Conservation (phyloP, 2,797 vertebrate genomes). For the Microtus californicus region DNA sequence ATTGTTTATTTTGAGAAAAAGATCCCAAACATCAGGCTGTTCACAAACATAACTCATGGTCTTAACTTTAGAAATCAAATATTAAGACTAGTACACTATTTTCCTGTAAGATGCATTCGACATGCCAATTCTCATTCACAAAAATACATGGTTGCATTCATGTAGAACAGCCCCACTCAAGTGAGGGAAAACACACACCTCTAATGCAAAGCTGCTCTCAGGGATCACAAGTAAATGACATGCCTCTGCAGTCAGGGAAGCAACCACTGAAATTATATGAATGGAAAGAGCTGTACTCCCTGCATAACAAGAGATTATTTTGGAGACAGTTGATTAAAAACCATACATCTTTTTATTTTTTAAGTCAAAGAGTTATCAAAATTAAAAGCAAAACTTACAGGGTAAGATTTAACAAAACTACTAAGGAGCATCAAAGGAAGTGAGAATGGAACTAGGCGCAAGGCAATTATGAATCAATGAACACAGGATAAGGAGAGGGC, state of each 20-base stretch:
- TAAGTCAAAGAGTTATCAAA: too few relatives aligned
- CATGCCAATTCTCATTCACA: not conserved
- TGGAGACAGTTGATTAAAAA: not conserved
- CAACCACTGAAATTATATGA: not conserved
- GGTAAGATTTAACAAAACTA: too few relatives aligned
- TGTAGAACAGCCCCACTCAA: not conserved
- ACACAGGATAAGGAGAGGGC: too few relatives aligned
- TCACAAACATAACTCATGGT: too few relatives aligned
- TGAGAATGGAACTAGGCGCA: too few relatives aligned
- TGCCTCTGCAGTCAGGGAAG: not conserved
- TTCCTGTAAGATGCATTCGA: not conserved
- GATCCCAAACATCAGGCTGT: too few relatives aligned
- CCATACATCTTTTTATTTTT: not conserved
- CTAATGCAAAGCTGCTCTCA: not conserved
- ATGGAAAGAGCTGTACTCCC: not conserved
- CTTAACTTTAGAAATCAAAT: too few relatives aligned
- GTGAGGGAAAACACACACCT: not conserved
- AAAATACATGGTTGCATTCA: not conserved
- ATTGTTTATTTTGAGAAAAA: too few relatives aligned
- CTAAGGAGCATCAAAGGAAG: too few relatives aligned
- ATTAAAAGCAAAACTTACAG: too few relatives aligned
- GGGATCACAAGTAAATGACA: not conserved
- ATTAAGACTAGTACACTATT: not conserved
- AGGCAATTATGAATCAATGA: too few relatives aligned
- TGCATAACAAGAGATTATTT: not conserved